phyloP scores from a whole-genome alignment of 2,888 invertebrate species.

The Synanthedon tipuliformis region DNA sequence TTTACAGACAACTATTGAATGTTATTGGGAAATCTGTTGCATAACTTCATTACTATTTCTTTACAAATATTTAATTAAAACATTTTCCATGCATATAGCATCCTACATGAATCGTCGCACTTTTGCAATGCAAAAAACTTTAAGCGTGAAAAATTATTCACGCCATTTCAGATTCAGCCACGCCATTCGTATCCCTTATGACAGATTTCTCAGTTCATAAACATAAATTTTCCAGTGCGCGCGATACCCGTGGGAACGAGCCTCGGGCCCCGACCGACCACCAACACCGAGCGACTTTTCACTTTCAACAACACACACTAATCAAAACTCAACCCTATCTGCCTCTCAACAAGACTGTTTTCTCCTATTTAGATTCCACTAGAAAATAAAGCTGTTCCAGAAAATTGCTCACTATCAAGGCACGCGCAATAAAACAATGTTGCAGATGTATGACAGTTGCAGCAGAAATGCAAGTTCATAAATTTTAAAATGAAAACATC shows the following conservation, averaged over 20 bases:
- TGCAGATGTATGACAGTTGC: constrained; percentile 28
- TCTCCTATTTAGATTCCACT: constrained; percentile 18
- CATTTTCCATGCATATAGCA: constrained; percentile 2
- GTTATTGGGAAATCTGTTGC: no score
- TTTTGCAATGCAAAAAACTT: constrained; percentile 15
- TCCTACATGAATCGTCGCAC: constrained; percentile 2
- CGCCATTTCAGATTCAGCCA: constrained; percentile 57
- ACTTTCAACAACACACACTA: constrained; percentile 36
- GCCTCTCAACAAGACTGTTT: constrained; percentile 9
- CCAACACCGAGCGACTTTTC: constrained; percentile 62
- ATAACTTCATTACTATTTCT: no score
- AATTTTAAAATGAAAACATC: constrained; percentile 47
- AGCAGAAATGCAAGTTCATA: constrained; percentile 31
- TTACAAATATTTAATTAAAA: constrained; percentile 5
- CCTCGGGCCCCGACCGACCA: constrained; percentile 53
- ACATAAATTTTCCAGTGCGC: constrained; percentile 65
- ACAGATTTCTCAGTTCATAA: constrained; percentile 67
- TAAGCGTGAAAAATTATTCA: constrained; percentile 60
- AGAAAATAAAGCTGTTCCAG: constrained; percentile 60
- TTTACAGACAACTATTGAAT: no score
- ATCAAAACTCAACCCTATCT: constrained; percentile 25
- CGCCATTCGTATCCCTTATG: constrained; percentile 61
- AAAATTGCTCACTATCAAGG: constrained; percentile 40
- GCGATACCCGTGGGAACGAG: constrained; percentile 64
- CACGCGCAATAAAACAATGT: constrained; percentile 52